A percentile compares a stretch with the other conserved stretches of the same genome.
Evolutionary conservation across 2,113 vertebrate genomes (phyloP).

Genomic region (Heteronetta atricapilla): DNA sequence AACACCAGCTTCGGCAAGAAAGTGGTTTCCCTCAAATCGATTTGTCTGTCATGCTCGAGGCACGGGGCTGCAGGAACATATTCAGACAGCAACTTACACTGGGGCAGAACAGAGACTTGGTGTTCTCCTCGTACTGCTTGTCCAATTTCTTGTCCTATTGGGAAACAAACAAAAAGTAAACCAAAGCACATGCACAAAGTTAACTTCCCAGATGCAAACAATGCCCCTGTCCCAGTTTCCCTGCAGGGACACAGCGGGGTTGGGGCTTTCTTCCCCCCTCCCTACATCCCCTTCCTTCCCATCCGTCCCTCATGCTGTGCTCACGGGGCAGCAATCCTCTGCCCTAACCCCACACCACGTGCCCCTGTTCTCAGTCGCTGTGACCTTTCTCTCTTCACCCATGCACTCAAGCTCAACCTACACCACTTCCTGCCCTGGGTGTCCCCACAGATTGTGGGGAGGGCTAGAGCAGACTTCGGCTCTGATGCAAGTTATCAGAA

Average conservation of each 20-base stretch:
- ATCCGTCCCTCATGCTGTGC: neutral
- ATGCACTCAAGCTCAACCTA: neutral
- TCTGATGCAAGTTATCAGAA: neutral
- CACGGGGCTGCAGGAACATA: too few species aligned
- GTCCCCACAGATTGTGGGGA: neutral
- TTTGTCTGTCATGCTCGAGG: neutral
- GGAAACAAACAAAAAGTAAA: neutral
- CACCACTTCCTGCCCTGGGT: neutral
- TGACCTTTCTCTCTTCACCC: neutral
- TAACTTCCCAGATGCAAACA: neutral
- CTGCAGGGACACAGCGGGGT: neutral
- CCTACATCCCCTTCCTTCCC: neutral
- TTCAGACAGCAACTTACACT: conserved; percentile 84
- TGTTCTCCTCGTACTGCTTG: conserved; percentile 90
- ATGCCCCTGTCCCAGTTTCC: neutral
- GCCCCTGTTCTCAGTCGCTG: accelerated
- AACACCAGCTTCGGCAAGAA: neutral
- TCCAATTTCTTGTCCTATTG: conserved; percentile 94
- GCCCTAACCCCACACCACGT: neutral
- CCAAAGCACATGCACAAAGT: neutral
- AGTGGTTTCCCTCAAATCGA: neutral
- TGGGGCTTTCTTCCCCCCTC: neutral
- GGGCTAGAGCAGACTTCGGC: neutral
- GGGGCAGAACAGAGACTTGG: conserved; percentile 84
- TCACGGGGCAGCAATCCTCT: neutral